Evolutionary conservation across 2,113 vertebrate genomes (phyloP), one percentile per base, ranked within the genome.

Genomic region (Tachysurus vachellii): DNA sequence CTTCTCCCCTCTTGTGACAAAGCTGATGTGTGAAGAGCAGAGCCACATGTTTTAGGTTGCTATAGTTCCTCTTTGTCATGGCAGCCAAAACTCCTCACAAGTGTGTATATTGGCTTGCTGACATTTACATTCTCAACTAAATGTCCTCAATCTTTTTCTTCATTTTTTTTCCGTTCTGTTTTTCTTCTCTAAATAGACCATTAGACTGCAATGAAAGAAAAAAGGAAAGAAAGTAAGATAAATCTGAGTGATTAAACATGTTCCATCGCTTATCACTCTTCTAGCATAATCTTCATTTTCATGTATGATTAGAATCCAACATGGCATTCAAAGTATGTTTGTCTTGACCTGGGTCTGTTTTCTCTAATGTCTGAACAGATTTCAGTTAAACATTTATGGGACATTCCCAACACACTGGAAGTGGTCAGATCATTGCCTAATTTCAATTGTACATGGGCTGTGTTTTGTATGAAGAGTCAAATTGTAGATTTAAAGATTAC

Each of bases 101-200:
- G 56, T 62, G 56, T 82, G 79, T 76, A 61, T 83, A 79, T 17
- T 68, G 81, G 73, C 70, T 79, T 73, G 42, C 21, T 82, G 82
- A 85, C 77, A 76, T 85, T 81, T 82, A 57, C 50, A 87, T 68
- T 89, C 85, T 89, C 28, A 19, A 44, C 62, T 62, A 64, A 89
- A 84, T 44, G 10, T 76, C 66, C 82, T 87, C 28, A 26, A 64
- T 75, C 36, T 50, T 84, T 1, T 0, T 23, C 11, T 64, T 73
- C 42, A 50, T 50, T 50, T 50, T 50, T 50, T 50, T 9, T 3
- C 47, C 36, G 1, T 36, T 50, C 47, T 50, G 47, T 50, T 50
- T 50, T 50, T 17, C 6, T 68, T n/a, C 14, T 79, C 28, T 81
- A 16, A 10, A 70, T 73, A 89, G 68, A 31, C 57, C 28, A 76